These are phyloP conservation scores for Cotesia typhae DNA, from an alignment of 1,140 invertebrate species.

Conservation along the genomic window DNA sequence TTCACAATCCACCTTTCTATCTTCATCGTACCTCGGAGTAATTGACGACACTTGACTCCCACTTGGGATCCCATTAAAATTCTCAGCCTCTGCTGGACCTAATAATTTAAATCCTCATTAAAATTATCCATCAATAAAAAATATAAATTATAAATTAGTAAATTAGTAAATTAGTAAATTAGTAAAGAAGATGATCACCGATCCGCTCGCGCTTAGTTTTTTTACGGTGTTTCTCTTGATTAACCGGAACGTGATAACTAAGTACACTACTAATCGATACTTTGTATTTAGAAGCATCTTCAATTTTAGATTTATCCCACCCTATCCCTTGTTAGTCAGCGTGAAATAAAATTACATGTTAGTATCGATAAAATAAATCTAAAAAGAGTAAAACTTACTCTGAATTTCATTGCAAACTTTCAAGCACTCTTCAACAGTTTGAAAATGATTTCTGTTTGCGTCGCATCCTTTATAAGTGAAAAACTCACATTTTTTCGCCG, in stretches of 20 bases:
- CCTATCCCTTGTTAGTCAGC: constrained; percentile 46
- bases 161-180: not conserved
- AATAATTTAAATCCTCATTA: not conserved
- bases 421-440: constrained; percentile 67
- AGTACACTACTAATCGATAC: constrained; percentile 60
- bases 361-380: not conserved
- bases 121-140: not conserved
- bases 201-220: constrained; percentile 58
- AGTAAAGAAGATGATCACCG: constrained; percentile 50
- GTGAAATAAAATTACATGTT: constrained; percentile 33
- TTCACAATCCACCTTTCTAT: constrained; percentile 65
- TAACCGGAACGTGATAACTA: constrained; percentile 59
- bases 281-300: constrained; percentile 61
- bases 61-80: constrained; percentile 54
- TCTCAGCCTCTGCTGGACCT: constrained; percentile 33
- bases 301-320: constrained; percentile 58
- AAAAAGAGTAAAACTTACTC: constrained; percentile 51
- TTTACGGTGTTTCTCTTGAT: constrained; percentile 50
- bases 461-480: constrained; percentile 82
- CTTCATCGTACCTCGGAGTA: constrained; percentile 39
- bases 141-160: not conserved
- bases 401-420: constrained; percentile 63
- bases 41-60: constrained; percentile 54
- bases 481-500: constrained; percentile 71
- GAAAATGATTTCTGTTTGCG: constrained; percentile 80